Percentiles rank a stretch among this genome's conserved stretches.
Evolutionary conservation across 2,797 vertebrate genomes (phyloP).

Genomic region (Sardinella longiceps): DNA sequence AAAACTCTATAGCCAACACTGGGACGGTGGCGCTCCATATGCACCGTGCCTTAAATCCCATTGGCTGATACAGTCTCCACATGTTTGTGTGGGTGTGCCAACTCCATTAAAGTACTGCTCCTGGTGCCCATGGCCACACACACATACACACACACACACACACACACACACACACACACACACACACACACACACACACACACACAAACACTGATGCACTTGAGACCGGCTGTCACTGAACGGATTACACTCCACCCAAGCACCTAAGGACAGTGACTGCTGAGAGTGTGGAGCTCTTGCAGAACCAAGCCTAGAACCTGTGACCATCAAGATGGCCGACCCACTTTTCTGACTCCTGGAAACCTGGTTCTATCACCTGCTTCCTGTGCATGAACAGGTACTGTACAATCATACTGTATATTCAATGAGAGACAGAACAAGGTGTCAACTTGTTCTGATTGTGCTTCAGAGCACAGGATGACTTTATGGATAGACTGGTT

Average conservation of each 20-base stretch:
- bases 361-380: background rate
- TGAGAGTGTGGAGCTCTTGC: background rate
- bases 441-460: background rate
- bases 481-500: background rate
- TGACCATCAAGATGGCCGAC: background rate
- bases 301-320: background rate
- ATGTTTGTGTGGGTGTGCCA: background rate
- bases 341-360: background rate
- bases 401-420: background rate
- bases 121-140: background rate
- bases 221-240: background rate
- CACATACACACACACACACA: background rate
- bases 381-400: background rate
- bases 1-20: background rate
- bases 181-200: background rate
- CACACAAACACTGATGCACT: background rate
- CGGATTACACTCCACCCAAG: background rate
- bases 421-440: background rate
- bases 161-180: background rate
- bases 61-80: constrained; percentile 1
- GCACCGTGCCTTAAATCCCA: background rate
- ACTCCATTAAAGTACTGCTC: background rate
- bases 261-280: background rate
- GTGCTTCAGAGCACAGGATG: background rate
- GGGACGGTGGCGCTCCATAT: background rate